Evolutionary conservation across 2,113 vertebrate species (phyloP).

Genomic region (Mesocricetus auratus): DNA sequence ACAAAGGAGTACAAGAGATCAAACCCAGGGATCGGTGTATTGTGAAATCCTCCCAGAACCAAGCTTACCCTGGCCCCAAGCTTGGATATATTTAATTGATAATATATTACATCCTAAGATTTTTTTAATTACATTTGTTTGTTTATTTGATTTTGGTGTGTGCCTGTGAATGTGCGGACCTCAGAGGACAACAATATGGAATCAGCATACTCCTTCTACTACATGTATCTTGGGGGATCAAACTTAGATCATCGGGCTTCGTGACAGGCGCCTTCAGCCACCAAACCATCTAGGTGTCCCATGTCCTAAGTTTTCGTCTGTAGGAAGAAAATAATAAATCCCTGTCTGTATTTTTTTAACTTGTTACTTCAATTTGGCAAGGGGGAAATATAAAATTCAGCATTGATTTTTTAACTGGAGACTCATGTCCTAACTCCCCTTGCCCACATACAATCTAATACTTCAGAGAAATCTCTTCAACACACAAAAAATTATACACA

Average conservation of each 20-base stretch:
- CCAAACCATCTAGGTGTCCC: not conserved
- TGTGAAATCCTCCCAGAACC: not conserved
- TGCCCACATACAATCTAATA: not conserved
- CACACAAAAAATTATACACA: not conserved
- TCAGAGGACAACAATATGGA: too few relatives aligned
- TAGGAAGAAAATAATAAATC: not conserved
- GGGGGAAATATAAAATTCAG: not conserved
- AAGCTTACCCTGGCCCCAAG: not conserved
- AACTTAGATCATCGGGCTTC: too few relatives aligned
- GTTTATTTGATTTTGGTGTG: not conserved
- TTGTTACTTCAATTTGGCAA: not conserved
- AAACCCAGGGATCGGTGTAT: not conserved
- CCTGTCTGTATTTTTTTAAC: not conserved
- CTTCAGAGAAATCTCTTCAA: not conserved
- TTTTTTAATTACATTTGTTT: not conserved
- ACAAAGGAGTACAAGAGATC: not conserved
- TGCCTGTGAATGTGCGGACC: too few relatives aligned
- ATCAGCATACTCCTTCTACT: too few relatives aligned
- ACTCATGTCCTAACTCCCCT: not conserved
- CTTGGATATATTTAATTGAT: not conserved
- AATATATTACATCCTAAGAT: not conserved
- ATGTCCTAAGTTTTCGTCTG: not conserved
- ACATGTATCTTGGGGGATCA: too few relatives aligned
- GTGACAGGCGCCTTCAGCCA: not conserved
- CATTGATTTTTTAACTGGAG: not conserved